Evolutionary conservation across 1,140 invertebrate genomes (phyloP).

Genomic region (Triops longicaudatus): DNA sequence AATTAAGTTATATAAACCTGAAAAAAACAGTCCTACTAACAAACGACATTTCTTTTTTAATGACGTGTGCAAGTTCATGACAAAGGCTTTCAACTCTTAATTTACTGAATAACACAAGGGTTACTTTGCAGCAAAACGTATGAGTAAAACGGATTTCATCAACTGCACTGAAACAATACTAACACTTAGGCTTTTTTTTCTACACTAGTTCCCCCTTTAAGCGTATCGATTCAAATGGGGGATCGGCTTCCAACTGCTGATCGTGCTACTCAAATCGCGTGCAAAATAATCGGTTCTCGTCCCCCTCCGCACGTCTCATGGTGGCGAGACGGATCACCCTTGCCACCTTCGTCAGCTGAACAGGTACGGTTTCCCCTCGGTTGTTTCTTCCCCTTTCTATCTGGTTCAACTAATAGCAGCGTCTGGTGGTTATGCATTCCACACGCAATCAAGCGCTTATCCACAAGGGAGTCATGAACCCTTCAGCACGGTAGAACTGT

Average conservation of each 20-base stretch:
- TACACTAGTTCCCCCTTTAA: constrained; percentile 21
- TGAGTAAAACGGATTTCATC: neutral
- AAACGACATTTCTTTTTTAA: too few relatives aligned
- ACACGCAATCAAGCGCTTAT: neutral
- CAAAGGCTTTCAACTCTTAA: too few relatives aligned
- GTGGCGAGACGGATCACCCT: constrained; percentile 56
- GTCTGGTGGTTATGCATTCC: neutral
- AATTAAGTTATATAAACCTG: too few relatives aligned
- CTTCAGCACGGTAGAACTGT: neutral
- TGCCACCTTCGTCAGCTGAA: constrained; percentile 17
- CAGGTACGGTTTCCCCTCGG: neutral
- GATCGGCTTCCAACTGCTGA: constrained; percentile 23
- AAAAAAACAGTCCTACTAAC: too few relatives aligned
- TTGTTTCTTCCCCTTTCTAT: neutral
- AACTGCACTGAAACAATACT: neutral
- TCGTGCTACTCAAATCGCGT: constrained; percentile 37
- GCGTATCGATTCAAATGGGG: constrained; percentile 20
- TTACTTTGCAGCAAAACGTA: too few relatives aligned
- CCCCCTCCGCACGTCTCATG: constrained; percentile 67
- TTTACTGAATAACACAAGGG: too few relatives aligned
- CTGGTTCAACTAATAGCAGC: neutral
- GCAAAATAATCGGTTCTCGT: constrained; percentile 63
- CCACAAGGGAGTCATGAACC: neutral
- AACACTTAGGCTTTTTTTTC: neutral
- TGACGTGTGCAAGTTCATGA: too few relatives aligned